Percentiles rank a stretch among this genome's conserved stretches.
These are phyloP conservation scores for Pseudomyrmex concolor DNA, from an alignment of 1,140 invertebrate genomes.

Conservation along the genomic window DNA sequence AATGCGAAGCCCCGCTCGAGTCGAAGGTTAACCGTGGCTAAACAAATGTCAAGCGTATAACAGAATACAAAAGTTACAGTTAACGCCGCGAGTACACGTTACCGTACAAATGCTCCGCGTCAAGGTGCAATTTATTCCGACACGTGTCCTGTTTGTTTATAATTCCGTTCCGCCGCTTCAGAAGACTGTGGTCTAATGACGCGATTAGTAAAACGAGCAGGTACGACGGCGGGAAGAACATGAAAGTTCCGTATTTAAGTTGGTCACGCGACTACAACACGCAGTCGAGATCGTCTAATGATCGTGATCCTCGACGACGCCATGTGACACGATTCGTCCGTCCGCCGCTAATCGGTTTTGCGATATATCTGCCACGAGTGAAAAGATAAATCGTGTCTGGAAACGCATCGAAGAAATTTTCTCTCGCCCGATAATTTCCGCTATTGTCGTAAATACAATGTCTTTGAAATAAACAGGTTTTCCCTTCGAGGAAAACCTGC, in stretches of 20 bases:
- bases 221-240: conserved; percentile 38
- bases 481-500: conserved; percentile 37
- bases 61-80: conserved; percentile 35
- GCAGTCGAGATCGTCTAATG: conserved; percentile 65
- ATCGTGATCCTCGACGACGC: conserved; percentile 55
- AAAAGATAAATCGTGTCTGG: not conserved
- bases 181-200: conserved; percentile 47
- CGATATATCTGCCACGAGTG: not conserved
- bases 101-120: conserved; percentile 20
- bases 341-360: no score
- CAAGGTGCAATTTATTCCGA: conserved; percentile 30
- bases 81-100: not conserved
- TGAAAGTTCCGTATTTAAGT: conserved; percentile 69
- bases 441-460: not conserved
- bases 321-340: conserved; percentile 65
- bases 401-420: conserved; percentile 10
- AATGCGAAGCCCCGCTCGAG: conserved; percentile 13
- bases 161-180: conserved; percentile 39
- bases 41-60: conserved; percentile 34
- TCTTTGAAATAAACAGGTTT: not conserved
- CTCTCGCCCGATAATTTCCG: not conserved
- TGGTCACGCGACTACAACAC: conserved; percentile 67
- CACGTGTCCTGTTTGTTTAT: conserved; percentile 46
- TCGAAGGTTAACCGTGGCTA: conserved; percentile 34
- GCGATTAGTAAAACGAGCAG: conserved; percentile 51